Percentiles rank a stretch among this genome's conserved stretches.
Conservation (phyloP, 2,888 invertebrate species). For the Nephrocerus scutellatus region DNA sequence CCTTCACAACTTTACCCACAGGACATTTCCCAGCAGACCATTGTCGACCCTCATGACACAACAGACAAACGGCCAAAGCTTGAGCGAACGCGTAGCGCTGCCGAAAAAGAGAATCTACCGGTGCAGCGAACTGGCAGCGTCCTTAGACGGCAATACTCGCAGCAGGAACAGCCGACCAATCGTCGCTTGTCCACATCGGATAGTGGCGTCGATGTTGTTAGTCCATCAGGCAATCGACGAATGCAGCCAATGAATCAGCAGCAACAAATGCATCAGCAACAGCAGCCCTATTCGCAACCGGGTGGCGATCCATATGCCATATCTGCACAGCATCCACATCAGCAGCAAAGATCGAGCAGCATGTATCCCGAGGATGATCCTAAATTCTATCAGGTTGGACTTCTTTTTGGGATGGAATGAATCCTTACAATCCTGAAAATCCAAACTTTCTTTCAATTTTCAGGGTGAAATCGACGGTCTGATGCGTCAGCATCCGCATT, state of each 20-base stretch:
- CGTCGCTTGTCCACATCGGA: conserved; percentile 53
- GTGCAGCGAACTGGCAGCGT: conserved; percentile 68
- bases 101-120: conserved; percentile 78
- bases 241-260: conserved; percentile 46
- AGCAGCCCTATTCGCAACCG: conserved; percentile 48
- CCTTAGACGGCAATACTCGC: conserved; percentile 76
- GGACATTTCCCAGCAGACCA: conserved; percentile 47
- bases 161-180: conserved; percentile 61
- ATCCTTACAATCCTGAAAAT: not conserved
- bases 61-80: conserved; percentile 78
- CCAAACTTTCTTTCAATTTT: conserved; percentile 1
- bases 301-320: conserved; percentile 57
- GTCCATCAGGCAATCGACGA: conserved; percentile 40
- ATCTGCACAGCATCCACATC: conserved; percentile 28
- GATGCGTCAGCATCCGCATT: conserved; percentile 70
- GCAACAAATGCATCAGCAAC: conserved; percentile 32
- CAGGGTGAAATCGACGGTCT: conserved; percentile 71
- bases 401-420: not conserved
- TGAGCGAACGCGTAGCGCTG: conserved; percentile 78
- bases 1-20: too few relatives aligned
- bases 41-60: conserved; percentile 48
- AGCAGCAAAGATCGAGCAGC: conserved; percentile 27
- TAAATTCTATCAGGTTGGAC: conserved; percentile 51
- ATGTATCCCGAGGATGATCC: conserved; percentile 60
- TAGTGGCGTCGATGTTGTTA: conserved; percentile 48